Base-by-base conservation (phyloP, 1,140 invertebrate species). In the Contarinia nasturtii region DNA sequence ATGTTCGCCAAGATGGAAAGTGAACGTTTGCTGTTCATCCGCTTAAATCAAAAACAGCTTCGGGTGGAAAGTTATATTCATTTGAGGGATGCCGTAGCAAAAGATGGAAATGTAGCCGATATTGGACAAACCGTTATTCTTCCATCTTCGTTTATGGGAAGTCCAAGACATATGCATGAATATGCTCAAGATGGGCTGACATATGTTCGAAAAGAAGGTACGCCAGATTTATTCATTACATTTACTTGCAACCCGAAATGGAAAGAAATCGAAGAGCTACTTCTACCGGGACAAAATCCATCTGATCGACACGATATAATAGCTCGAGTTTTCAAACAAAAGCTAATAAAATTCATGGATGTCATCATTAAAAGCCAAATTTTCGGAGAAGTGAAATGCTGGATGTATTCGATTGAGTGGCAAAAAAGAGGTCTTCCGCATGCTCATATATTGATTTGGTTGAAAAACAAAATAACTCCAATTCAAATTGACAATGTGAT, bases 161-260 rank as follows among this genome's bases (percentile, higher is more conserved):
- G 57, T 48, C 62, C 65, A 17, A 52, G 64, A 36, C 59, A 67
- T 50, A 64, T 67, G 60, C 59, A 66, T 43, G 59, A 67, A 57
- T 58, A 63, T 46, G 56, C 54, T 49, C 61, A 67, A 56, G 63
- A 68, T 57, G 62, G 58, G 17, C 59, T 65, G 59, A 52, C 55
- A 18, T 27, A 27, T 27, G 27, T 27, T 27, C 27, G 27, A 3
- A 27, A 27, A 27, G 4, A 27, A 5, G 27, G 27, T 27, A 3
- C 4, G 10, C 27, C 27, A 5, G 54, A 62, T 55, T 56, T 61
- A 51, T 67, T 69, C 54, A 61, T 69, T 47, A 70, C 66, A 22
- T 63, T 63, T 44, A 65, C 59, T 40, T 64, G 59, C 48, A 70
- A 75, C 67, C 63, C 66, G 54, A 51, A 66, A 45, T 76, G 71